Evolutionary conservation across 92 coral and sea anemone genomes (phyloP), one percentile per base, ranked within the genome.

Genomic region (Ricordea florida): DNA sequence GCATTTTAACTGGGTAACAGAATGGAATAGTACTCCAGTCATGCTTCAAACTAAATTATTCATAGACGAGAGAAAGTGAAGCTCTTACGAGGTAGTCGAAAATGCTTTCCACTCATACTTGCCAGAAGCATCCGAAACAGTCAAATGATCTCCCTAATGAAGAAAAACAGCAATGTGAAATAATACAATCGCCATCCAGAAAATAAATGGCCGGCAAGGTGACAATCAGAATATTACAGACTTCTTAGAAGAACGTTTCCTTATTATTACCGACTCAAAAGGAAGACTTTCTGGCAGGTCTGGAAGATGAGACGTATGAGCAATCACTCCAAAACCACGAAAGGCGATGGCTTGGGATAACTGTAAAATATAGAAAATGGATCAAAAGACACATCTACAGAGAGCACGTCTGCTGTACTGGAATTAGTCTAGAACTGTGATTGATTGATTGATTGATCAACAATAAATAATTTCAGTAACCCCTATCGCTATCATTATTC

Each of bases 31-130:
- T n/a, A n/a, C n/a, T n/a, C n/a, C n/a, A n/a, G n/a, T n/a, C n/a
- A n/a, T n/a, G n/a, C n/a, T 21, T 22, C 5, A 34, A 0, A 16
- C 28, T 18, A 3, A 21, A 4, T 21, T 21, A 3, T 34, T 21
- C 9, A 11, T 8, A 27, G 1, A 6, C 1, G 15, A 5, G 58
- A 29, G 13, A 69, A 34, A 6, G 29, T n/a, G 2, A 22, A 1
- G 10, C 17, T 66, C 97, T 91, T 79, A 91, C 97, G 92, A 87
- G 0, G 87, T 82, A 9, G 89, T 82, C 24, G 92, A 87, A 71
- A 86, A 91, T 17, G 92, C 97, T 63, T 83, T 84, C 97, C 97
- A 91, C 48, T 91, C 92, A 3, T 72, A 72, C 42, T 44, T 87
- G 15, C 92, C 89, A 21, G 92, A 79, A 22, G 92, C 97, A 51